Evolutionary conservation across 2,797 vertebrate species (phyloP).

Genomic region (Fistularia commersonii): DNA sequence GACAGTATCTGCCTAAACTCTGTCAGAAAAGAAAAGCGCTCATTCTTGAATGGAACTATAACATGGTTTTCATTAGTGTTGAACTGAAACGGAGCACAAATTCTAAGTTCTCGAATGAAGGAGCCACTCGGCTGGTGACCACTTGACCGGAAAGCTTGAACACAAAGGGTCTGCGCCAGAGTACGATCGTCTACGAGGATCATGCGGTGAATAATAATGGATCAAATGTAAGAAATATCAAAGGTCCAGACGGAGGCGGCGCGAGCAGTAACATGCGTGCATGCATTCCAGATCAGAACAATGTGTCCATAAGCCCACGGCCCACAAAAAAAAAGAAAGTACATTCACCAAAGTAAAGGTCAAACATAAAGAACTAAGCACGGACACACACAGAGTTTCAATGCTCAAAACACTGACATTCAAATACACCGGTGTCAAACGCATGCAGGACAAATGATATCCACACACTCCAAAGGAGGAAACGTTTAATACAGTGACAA

Average conservation of each 20-base stretch:
- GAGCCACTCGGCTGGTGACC: no score
- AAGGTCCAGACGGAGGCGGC: no score
- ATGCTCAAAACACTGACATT: conserved; percentile 20
- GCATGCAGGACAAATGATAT: conserved; percentile 65
- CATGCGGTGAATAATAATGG: no score
- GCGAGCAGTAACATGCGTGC: conserved; percentile 9
- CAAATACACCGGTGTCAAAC: conserved; percentile 38
- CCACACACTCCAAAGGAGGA: conserved; percentile 13
- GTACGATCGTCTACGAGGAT: no score
- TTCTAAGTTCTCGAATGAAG: no score
- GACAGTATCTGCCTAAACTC: not conserved
- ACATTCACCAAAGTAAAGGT: conserved; percentile 30
- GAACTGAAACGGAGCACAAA: no score
- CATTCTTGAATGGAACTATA: no score
- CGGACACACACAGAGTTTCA: conserved; percentile 44
- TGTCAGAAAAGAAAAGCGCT: conserved; percentile 15
- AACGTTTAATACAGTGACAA: conserved; percentile 24
- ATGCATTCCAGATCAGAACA: conserved; percentile 32
- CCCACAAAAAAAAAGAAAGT: conserved; percentile 23
- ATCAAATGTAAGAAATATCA: no score
- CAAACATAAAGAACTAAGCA: conserved; percentile 27
- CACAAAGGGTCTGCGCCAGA: no score
- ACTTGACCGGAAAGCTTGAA: no score
- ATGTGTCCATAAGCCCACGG: conserved; percentile 17
- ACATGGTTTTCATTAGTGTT: no score